These are phyloP conservation scores for Pomacea canaliculata DNA, from an alignment of 2,888 invertebrate species.

Conservation along the genomic window DNA sequence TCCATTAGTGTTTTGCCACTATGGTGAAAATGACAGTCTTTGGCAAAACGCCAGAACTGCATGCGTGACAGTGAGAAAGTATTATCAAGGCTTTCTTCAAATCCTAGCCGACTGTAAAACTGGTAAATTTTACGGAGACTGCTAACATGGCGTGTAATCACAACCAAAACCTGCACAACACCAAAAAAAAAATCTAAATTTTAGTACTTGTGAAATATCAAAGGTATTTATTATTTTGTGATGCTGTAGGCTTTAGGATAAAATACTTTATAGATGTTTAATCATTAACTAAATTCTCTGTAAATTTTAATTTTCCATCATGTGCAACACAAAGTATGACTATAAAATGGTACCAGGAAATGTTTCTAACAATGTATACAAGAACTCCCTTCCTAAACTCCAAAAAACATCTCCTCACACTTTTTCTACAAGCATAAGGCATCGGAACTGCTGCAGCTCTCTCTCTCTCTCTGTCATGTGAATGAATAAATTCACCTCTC, in stretches of 20 bases:
- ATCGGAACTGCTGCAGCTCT: too few relatives aligned
- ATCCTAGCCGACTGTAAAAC: conserved; percentile 66
- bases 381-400: not conserved
- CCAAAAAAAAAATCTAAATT: not conserved
- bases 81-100: conserved; percentile 67
- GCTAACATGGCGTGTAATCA: conserved; percentile 66
- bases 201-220: too few relatives aligned
- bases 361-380: not conserved
- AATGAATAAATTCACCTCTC: too few relatives aligned
- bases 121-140: conserved; percentile 63
- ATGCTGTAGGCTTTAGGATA: too few relatives aligned
- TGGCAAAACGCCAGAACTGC: conserved; percentile 70
- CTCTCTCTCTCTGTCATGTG: too few relatives aligned
- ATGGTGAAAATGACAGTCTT: conserved; percentile 67
- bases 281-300: too few relatives aligned
- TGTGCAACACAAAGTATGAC: not conserved
- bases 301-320: too few relatives aligned
- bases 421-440: too few relatives aligned
- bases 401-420: too few relatives aligned
- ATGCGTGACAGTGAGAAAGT: conserved; percentile 68
- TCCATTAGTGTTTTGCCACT: conserved; percentile 60
- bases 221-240: not conserved
- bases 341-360: not conserved
- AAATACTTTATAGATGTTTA: not conserved
- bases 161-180: conserved; percentile 58